phyloP scores from a whole-genome alignment of 1,140 invertebrate genomes.

The Rhopalosiphum maidis region DNA sequence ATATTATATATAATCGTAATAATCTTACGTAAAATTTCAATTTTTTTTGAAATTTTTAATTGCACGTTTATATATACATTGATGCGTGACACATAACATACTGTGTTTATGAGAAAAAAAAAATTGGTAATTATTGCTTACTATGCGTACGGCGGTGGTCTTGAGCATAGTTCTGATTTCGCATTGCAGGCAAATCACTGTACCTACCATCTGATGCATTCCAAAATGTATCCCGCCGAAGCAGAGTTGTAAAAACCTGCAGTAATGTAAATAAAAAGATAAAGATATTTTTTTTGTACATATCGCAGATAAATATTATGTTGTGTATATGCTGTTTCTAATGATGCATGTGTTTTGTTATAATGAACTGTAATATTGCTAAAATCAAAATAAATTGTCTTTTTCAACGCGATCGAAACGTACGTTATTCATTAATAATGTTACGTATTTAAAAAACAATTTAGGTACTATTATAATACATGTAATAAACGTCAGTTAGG shows the following conservation, averaged over 20 bases:
- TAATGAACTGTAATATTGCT: neutral
- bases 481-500: neutral
- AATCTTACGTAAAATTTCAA: slow-evolving; percentile 15
- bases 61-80: slow-evolving; percentile 33
- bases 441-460: too few relatives aligned
- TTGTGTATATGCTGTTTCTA: neutral
- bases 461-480: neutral
- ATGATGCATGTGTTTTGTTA: too few relatives aligned
- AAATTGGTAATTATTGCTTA: neutral
- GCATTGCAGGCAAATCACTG: neutral
- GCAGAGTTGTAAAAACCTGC: neutral
- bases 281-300: neutral
- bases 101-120: neutral
- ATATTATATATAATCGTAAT: slow-evolving; percentile 15
- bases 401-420: neutral
- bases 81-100: neutral
- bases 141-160: neutral
- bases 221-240: neutral
- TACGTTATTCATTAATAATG: neutral
- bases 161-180: neutral
- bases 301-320: neutral
- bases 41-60: slow-evolving; percentile 24
- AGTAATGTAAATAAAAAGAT: slow-evolving; percentile 8
- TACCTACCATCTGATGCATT: neutral
- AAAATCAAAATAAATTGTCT: neutral